Percentiles rank a stretch among this genome's conserved stretches.
Evolutionary conservation across 2,888 invertebrate species (phyloP).

Genomic region (Steinernema scapterisci): DNA sequence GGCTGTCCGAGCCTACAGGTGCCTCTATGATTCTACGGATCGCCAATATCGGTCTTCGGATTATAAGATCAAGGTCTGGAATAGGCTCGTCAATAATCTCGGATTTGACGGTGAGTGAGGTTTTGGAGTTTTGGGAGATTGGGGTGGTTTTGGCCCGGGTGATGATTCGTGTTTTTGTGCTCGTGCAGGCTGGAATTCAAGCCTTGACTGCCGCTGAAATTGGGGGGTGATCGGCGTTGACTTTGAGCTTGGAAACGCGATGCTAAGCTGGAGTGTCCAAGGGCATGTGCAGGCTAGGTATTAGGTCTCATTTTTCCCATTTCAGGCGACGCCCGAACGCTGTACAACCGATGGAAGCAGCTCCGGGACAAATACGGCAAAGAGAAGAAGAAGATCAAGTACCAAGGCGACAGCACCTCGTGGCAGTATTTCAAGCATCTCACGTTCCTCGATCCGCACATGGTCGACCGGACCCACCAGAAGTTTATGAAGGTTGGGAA

Average conservation of each 20-base stretch:
- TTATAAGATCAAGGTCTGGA: constrained; percentile 57
- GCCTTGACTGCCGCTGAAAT: too few relatives aligned
- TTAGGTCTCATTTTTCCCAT: too few relatives aligned
- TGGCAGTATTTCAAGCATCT: constrained; percentile 63
- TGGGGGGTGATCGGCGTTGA: too few relatives aligned
- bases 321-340: constrained; percentile 55
- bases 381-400: constrained; percentile 60
- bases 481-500: constrained; percentile 48
- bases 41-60: constrained; percentile 58
- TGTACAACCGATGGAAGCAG: constrained; percentile 61
- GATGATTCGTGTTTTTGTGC: too few relatives aligned
- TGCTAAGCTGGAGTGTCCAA: too few relatives aligned
- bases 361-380: constrained; percentile 63
- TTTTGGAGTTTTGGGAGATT: too few relatives aligned
- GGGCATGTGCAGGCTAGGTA: too few relatives aligned
- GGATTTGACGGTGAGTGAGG: constrained; percentile 53
- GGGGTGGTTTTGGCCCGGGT: too few relatives aligned
- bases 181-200: too few relatives aligned
- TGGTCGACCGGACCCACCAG: constrained; percentile 55
- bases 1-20: constrained; percentile 56
- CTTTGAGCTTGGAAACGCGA: too few relatives aligned
- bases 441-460: constrained; percentile 62
- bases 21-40: constrained; percentile 60
- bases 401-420: constrained; percentile 48
- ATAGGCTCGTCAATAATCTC: constrained; percentile 45